Conservation (phyloP, 2,888 invertebrate genomes). For the Cryptophagus acutangulus region DNA sequence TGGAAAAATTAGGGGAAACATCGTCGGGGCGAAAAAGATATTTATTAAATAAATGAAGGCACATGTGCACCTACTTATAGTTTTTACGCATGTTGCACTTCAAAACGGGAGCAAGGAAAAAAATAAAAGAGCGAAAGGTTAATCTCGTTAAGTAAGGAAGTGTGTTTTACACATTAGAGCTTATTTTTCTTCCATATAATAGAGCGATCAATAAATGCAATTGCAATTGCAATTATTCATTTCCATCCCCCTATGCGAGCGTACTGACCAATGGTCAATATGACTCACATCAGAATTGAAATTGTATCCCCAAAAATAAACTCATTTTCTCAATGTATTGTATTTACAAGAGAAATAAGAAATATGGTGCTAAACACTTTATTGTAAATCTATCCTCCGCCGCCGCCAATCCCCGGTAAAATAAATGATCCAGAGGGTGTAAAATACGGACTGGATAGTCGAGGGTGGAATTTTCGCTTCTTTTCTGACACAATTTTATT, state of each 20-base stretch:
- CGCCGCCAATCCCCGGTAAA: no score
- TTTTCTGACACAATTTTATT: no score
- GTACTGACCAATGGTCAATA: conserved; percentile 22
- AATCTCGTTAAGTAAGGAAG: conserved; percentile 35
- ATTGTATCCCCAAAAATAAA: conserved; percentile 18
- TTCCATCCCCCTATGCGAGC: background rate
- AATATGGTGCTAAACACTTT: conserved; percentile 7
- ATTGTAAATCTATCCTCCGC: conserved; percentile 9
- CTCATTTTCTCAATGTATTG: background rate
- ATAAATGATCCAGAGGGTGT: conserved; percentile 14
- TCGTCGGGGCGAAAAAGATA: conserved; percentile 3
- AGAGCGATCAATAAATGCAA: background rate
- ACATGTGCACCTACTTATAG: conserved; percentile 30
- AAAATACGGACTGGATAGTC: background rate
- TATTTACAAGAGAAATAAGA: conserved; percentile 7
- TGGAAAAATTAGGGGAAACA: conserved; percentile 21
- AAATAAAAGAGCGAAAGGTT: conserved; percentile 27
- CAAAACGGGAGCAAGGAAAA: conserved; percentile 11
- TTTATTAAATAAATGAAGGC: conserved; percentile 27
- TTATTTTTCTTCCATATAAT: background rate
- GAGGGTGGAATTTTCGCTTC: conserved; percentile 11
- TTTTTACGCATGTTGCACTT: conserved; percentile 18
- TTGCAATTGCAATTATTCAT: conserved; percentile 7
- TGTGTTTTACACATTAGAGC: conserved; percentile 25
- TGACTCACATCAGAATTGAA: conserved; percentile 22